Percentiles rank a stretch among this genome's conserved stretches.
Evolutionary conservation across 2,888 invertebrate genomes (phyloP).

Genomic region (Amorpha juglandis): DNA sequence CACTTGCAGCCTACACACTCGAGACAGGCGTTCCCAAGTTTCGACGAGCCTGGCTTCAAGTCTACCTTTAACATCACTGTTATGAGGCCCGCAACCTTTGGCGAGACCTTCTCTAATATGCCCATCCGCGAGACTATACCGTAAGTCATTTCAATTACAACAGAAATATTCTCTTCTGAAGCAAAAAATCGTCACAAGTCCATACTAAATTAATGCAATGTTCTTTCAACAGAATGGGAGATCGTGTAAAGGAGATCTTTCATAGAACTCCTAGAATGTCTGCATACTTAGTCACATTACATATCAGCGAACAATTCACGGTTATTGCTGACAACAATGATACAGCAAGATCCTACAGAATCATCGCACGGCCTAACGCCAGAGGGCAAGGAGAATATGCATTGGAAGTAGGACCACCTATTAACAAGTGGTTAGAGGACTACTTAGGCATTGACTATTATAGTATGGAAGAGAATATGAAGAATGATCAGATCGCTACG

Average conservation of each 20-base stretch:
- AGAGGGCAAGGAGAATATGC: slow-evolving; percentile 71
- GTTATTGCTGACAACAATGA: slow-evolving; percentile 69
- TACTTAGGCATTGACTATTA: slow-evolving; percentile 73
- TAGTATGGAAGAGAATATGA: slow-evolving; percentile 63
- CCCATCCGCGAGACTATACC: slow-evolving; percentile 39
- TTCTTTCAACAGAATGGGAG: slow-evolving; percentile 52
- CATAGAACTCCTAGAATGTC: slow-evolving; percentile 89
- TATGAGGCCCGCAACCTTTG: slow-evolving; percentile 61
- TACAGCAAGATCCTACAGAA: slow-evolving; percentile 59
- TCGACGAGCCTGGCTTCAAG: slow-evolving; percentile 90
- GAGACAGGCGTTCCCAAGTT: slow-evolving; percentile 91
- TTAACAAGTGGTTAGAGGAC: slow-evolving; percentile 69
- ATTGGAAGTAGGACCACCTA: slow-evolving; percentile 68
- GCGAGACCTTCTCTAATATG: slow-evolving; percentile 72
- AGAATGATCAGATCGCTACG: slow-evolving; percentile 76
- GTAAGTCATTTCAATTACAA: slow-evolving; percentile 49
- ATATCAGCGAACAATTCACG: slow-evolving; percentile 72
- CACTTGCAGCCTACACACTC: slow-evolving; percentile 92
- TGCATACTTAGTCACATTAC: slow-evolving; percentile 92
- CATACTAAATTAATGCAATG: too few species aligned
- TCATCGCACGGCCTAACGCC: slow-evolving; percentile 70
- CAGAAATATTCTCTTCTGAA: background rate
- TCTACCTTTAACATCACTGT: slow-evolving; percentile 84
- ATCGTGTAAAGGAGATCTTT: slow-evolving; percentile 73
- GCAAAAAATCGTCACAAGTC: too few species aligned